phyloP scores from a whole-genome alignment of 2,888 invertebrate species.

The Tolmerus cingulatus region DNA sequence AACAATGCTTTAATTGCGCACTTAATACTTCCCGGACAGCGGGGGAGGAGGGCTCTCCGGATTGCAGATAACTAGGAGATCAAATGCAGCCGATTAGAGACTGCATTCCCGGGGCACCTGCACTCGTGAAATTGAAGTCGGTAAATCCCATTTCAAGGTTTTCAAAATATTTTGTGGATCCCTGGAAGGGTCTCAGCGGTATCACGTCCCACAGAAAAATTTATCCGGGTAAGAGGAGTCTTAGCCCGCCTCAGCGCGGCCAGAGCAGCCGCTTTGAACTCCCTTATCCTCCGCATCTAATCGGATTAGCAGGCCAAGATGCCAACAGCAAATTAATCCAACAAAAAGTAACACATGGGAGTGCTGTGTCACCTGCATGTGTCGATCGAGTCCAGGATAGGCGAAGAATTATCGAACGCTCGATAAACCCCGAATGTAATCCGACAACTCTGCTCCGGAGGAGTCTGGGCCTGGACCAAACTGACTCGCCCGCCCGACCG shows the following conservation, averaged over 20 bases:
- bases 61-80: not conserved
- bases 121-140: not conserved
- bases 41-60: not conserved
- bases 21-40: not conserved
- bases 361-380: not conserved
- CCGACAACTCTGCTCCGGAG: not conserved
- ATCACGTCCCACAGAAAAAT: not conserved
- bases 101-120: not conserved
- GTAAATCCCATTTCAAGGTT: conserved; percentile 24
- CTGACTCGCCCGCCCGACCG: not conserved
- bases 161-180: not conserved
- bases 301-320: conserved; percentile 28
- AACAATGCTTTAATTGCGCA: conserved; percentile 12
- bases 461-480: not conserved
- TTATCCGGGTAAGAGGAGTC: not conserved
- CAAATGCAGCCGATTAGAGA: not conserved
- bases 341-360: not conserved
- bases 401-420: not conserved
- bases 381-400: conserved; percentile 1
- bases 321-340: conserved; percentile 2
- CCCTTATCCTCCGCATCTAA: not conserved
- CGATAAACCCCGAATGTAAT: not conserved
- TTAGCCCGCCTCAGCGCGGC: not conserved
- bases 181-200: not conserved
- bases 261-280: conserved; percentile 3